Base-by-base conservation (phyloP, 2,113 vertebrate genomes). In the Pavo muticus region DNA sequence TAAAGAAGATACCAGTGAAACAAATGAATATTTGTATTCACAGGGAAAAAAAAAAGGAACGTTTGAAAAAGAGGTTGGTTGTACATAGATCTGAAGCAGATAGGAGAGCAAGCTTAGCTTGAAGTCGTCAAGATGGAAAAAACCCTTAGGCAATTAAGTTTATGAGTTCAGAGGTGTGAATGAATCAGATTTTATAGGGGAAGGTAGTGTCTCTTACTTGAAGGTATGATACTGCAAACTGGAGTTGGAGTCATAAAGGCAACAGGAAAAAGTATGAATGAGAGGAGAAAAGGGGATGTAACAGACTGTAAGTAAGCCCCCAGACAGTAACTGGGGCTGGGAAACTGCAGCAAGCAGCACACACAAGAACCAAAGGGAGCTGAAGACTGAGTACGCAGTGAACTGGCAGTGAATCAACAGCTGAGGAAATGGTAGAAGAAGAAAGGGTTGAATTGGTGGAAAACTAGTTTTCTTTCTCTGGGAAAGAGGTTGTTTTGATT, bases 401-500 rank as follows among this genome's bases (percentile, higher is more conserved):
- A 79, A 32, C 84, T 96, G 95, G 47, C 21, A 85, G 75, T 29
- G 87, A 85, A 63, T 50, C 81, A 89, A 13, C 23, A 70, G 89
- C 64, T 59, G 87, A 96, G 93, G 93, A 96, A 94, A 92, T 30
- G 74, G 87, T 94, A 64, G 91, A 94, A 92, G 91, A 89, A 92
- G 72, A 45, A 91, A 91, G 93, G 56, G 74, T 94, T 94, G 94
- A 95, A 94, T 94, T 97, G 32, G 39, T 96, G 85, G 87, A 96
- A 94, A 94, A 92, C 67, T 59, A 85, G 74, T 92, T 96, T 95
- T 95, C 68, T 90, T 95, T 95, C 87, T 88, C 90, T 94, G 95
- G 85, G 87, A 94, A 95, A 93, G 87, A 87, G 39, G 71, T 80
- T 94, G 84, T 77, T 96, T 94, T 96, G 88, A 2, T 95, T 95